These are phyloP conservation scores for Thryonomys swinderianus DNA, from an alignment of 2,113 vertebrate species.

Conservation along the genomic window DNA sequence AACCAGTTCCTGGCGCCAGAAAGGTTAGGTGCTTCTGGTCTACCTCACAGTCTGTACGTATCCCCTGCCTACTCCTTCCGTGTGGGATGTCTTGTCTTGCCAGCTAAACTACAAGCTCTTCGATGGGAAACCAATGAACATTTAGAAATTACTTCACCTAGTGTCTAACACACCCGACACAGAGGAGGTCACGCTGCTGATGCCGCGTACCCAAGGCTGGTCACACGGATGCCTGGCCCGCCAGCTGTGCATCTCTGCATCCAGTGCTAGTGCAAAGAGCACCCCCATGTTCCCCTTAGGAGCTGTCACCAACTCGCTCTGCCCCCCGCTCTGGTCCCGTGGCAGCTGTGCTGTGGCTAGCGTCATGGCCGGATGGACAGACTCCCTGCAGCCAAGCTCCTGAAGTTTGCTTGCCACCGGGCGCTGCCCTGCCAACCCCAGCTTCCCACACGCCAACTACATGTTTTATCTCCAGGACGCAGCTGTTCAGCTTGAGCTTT, in stretches of 20 bases:
- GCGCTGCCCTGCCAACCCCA: not conserved
- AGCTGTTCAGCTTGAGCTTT: not conserved
- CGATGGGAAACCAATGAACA: too few species aligned
- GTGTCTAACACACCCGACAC: not conserved
- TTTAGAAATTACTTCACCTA: not conserved
- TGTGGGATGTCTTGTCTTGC: not conserved
- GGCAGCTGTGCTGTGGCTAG: not conserved
- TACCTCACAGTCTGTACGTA: accelerated
- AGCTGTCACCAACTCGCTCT: not conserved
- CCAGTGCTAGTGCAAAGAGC: not conserved
- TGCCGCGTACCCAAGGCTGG: not conserved
- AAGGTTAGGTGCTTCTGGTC: not conserved
- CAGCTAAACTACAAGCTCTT: not conserved
- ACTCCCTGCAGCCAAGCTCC: too few species aligned
- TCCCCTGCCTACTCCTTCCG: too few species aligned
- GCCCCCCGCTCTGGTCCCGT: not conserved
- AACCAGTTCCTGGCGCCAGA: not conserved
- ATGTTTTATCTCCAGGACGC: not conserved
- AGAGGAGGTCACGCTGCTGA: not conserved
- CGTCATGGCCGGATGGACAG: not conserved
- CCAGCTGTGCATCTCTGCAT: not conserved
- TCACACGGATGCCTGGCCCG: not conserved
- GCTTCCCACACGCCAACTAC: accelerated
- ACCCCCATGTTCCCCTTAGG: not conserved
- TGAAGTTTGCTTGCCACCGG: not conserved